phyloP scores from a whole-genome alignment of 2,113 vertebrate genomes.

The Echinops telfairi region DNA sequence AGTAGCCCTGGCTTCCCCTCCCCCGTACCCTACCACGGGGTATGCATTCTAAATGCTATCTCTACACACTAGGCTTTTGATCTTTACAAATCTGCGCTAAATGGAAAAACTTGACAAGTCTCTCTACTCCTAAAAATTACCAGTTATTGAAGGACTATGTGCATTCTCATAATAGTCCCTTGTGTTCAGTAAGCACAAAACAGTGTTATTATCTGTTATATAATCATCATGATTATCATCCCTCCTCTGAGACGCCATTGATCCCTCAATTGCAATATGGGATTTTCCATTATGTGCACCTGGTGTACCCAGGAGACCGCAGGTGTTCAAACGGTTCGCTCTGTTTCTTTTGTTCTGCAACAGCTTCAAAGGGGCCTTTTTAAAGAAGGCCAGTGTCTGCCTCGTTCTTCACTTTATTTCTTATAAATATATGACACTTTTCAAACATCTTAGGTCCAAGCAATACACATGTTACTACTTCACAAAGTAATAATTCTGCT shows the following conservation, averaged over 20 bases:
- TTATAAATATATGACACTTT: background rate
- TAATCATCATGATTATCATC: background rate
- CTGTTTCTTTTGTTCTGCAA: background rate
- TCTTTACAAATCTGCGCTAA: background rate
- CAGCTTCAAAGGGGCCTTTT: background rate
- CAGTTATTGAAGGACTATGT: background rate
- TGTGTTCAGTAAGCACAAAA: background rate
- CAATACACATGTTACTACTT: background rate
- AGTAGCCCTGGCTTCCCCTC: too few species aligned
- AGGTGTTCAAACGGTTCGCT: background rate
- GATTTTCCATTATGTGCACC: background rate
- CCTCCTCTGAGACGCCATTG: background rate
- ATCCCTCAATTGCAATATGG: background rate
- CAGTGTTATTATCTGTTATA: background rate
- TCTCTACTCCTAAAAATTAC: background rate
- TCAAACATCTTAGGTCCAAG: background rate
- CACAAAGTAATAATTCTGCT: background rate
- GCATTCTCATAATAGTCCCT: background rate
- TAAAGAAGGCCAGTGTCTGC: background rate
- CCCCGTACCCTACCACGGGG: background rate
- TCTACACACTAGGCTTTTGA: background rate
- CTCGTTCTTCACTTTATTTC: background rate
- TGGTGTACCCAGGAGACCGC: background rate
- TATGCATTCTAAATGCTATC: background rate
- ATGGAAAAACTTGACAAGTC: background rate